Base-by-base conservation (phyloP, 2,888 invertebrate genomes). In the Apodemia zela region DNA sequence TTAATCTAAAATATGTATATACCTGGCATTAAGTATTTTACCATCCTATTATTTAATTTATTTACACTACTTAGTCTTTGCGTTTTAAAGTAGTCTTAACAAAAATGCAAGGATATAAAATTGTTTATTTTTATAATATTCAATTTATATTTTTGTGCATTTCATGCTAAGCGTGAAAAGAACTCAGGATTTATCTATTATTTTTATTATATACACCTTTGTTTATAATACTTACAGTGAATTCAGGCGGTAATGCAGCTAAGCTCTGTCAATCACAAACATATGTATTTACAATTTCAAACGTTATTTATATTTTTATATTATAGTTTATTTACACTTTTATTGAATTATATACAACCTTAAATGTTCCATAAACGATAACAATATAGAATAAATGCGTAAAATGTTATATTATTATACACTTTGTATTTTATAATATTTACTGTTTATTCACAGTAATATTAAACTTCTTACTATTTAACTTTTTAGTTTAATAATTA, bases 161-260 rank as follows among this genome's bases (percentile, higher is more conserved):
- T n/a, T 4, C 15, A n/a, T 42, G 42, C 42, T 15, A 42, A 49
- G 49, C 49, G 49, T 49, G 49, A n/a, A 18, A 18, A 47, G n/a
- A 54, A 54, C 21, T 54, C 15, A 25, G 6, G 13, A 15, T 54
- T 54, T 6, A 15, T 25, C 13, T 29, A 8, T n/a, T 17, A 29
- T 17, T 59, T 59, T 35, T n/a, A 2, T 38, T 58, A 29, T 8
- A 57, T 57, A 62, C 21, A 57, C n/a, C 38, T 57, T 59, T 65
- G 51, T 64, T 66, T 68, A 51, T 64, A 35, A 82, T 93, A 95
- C 96, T 96, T 94, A 96, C 96, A 85, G 95, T 95, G 87, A 95
- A 94, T 85, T 95, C 95, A 88, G 94, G 94, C 81, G 96, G 95
- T 80, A 96, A 93, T 85, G 95, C 95, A 80, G 96, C 95, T 94